Conservation (phyloP, 2,797 vertebrate genomes). For the Acrossocheilus wenchowensis region DNA sequence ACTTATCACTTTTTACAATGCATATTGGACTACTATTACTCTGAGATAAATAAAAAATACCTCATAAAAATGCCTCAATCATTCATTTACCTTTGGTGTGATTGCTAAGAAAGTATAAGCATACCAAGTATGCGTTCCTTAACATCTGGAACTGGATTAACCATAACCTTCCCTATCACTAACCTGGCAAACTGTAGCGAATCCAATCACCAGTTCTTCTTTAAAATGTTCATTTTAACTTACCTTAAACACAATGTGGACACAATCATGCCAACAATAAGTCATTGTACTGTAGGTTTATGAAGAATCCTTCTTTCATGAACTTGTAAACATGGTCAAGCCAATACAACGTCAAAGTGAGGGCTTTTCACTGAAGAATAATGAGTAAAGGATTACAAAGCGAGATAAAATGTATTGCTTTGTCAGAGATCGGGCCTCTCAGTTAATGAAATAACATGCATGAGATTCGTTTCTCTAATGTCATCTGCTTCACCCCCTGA, state of each 20-base stretch:
- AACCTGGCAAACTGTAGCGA: not conserved
- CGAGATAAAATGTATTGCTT: constrained; percentile 17
- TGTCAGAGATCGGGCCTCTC: constrained; percentile 24
- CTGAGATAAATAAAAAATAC: no score
- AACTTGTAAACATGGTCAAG: constrained; percentile 4
- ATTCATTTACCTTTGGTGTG: no score
- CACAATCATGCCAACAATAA: not conserved
- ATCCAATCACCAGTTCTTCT: not conserved
- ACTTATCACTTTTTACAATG: no score
- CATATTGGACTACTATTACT: not conserved
- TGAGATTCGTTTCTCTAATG: constrained; percentile 69
- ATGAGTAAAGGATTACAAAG: constrained; percentile 8
- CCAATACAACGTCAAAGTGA: constrained; percentile 14
- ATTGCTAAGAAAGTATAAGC: no score
- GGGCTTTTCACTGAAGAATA: constrained; percentile 14
- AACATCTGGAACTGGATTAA: no score
- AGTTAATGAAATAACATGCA: constrained; percentile 54
- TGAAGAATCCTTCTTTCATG: not conserved
- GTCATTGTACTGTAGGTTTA: not conserved
- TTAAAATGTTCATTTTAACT: not conserved
- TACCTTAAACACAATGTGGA: not conserved
- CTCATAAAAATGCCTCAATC: no score
- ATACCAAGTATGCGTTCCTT: no score
- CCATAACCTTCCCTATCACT: not conserved
- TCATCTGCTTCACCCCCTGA: constrained; percentile 69